Conservation (phyloP, 2,888 invertebrate species). For the Thalpophila matura region DNA sequence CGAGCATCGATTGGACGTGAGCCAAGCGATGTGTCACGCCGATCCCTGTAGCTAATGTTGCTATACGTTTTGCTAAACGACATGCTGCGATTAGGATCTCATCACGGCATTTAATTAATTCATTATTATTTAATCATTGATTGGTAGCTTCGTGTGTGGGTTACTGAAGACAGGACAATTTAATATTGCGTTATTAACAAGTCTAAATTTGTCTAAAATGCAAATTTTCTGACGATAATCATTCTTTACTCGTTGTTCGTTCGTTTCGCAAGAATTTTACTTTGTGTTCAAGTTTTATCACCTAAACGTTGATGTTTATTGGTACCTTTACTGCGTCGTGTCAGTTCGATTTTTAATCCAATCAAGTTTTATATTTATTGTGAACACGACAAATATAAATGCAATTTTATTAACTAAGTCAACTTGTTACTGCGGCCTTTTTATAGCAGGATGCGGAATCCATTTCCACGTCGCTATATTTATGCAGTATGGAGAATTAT, state of each 20-base stretch:
- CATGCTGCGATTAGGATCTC: slow-evolving; percentile 54
- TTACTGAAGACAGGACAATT: not conserved
- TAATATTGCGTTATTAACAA: slow-evolving; percentile 7
- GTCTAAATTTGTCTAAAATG: not conserved
- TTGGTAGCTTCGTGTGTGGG: slow-evolving; percentile 29
- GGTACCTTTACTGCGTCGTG: not conserved
- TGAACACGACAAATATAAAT: slow-evolving; percentile 30
- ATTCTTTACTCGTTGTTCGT: slow-evolving; percentile 2
- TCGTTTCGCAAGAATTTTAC: not conserved
- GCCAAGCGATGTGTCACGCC: slow-evolving; percentile 54
- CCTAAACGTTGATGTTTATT: slow-evolving; percentile 15
- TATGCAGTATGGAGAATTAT: slow-evolving; percentile 34
- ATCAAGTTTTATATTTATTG: slow-evolving; percentile 21
- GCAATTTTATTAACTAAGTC: slow-evolving; percentile 32
- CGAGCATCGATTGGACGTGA: slow-evolving; percentile 38
- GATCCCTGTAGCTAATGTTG: slow-evolving; percentile 35
- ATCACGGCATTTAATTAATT: slow-evolving; percentile 36
- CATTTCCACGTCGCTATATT: slow-evolving; percentile 34
- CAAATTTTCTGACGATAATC: not conserved
- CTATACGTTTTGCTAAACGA: slow-evolving; percentile 51
- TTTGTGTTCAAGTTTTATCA: slow-evolving; percentile 11
- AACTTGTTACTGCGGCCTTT: slow-evolving; percentile 19
- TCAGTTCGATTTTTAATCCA: slow-evolving; percentile 8
- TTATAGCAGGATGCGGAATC: slow-evolving; percentile 33
- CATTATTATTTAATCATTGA: slow-evolving; percentile 40